phyloP scores from a whole-genome alignment of 2,113 vertebrate species.

The Psilopsiagon aymara region DNA sequence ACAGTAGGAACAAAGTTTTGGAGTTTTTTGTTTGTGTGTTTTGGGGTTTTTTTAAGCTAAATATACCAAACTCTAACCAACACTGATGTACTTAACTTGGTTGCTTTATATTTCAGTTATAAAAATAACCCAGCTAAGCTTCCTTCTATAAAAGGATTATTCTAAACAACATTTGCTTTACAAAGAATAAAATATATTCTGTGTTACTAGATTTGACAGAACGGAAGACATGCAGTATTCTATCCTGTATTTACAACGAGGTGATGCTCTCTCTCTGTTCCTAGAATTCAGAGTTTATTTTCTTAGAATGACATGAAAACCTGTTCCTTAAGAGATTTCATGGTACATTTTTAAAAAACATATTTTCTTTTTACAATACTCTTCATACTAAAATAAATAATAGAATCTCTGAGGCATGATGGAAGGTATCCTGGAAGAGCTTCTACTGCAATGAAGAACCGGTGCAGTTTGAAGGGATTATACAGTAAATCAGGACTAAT shows the following conservation, averaged over 20 bases:
- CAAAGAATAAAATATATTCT: background rate
- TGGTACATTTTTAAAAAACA: background rate
- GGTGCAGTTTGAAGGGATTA: background rate
- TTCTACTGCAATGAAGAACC: background rate
- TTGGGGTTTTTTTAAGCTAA: background rate
- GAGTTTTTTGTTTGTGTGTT: background rate
- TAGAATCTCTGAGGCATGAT: background rate
- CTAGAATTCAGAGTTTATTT: constrained; percentile 14
- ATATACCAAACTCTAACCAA: background rate
- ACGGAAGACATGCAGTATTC: background rate
- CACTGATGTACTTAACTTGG: background rate
- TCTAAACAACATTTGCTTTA: constrained; percentile 23
- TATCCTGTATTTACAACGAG: constrained; percentile 15
- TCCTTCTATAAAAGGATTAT: constrained; percentile 6
- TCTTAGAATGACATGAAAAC: background rate
- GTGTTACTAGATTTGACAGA: background rate
- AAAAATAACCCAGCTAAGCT: constrained; percentile 8
- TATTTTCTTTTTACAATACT: background rate
- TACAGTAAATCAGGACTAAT: background rate
- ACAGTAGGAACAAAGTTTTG: background rate
- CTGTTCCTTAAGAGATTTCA: background rate
- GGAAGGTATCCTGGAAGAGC: background rate
- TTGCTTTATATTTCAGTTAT: constrained; percentile 27
- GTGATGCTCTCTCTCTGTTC: background rate
- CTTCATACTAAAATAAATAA: background rate